Percentiles rank a stretch among this genome's conserved stretches.
phyloP scores from a whole-genome alignment of 2,888 invertebrate species.

The Rhagonycha lutea region DNA sequence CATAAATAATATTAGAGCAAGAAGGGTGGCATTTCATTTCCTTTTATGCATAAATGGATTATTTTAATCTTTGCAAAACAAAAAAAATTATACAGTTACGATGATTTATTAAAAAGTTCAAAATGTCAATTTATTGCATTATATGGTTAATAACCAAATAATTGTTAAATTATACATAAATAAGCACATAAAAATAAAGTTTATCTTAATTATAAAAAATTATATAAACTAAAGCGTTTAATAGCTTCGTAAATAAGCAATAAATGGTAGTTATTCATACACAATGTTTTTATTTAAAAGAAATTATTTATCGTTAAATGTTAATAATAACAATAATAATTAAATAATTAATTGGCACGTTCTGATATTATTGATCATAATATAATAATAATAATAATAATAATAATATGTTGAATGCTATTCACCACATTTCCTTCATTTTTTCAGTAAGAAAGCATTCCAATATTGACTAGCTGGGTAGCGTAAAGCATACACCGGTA shows the following conservation, averaged over 20 bases:
- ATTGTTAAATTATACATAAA: neutral
- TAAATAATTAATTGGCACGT: neutral
- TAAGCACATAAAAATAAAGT: neutral
- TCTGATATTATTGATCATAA: neutral
- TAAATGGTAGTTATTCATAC: neutral
- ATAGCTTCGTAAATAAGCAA: neutral
- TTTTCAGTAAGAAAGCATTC: no score
- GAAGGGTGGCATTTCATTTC: no score
- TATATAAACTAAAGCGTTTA: neutral
- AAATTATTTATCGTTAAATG: neutral
- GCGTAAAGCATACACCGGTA: no score
- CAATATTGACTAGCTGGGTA: no score
- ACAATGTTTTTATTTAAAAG: neutral
- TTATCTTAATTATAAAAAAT: neutral
- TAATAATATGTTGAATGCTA: no score
- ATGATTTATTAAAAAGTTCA: neutral
- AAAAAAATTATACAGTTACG: neutral
- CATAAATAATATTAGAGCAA: no score
- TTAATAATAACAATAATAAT: neutral
- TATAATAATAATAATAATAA: neutral
- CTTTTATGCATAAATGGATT: no score
- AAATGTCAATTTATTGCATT: neutral
- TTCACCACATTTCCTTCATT: no score
- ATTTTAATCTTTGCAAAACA: no score
- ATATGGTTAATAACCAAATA: neutral